Base-by-base conservation (phyloP, 2,113 vertebrate genomes). In the Callorhinus ursinus region DNA sequence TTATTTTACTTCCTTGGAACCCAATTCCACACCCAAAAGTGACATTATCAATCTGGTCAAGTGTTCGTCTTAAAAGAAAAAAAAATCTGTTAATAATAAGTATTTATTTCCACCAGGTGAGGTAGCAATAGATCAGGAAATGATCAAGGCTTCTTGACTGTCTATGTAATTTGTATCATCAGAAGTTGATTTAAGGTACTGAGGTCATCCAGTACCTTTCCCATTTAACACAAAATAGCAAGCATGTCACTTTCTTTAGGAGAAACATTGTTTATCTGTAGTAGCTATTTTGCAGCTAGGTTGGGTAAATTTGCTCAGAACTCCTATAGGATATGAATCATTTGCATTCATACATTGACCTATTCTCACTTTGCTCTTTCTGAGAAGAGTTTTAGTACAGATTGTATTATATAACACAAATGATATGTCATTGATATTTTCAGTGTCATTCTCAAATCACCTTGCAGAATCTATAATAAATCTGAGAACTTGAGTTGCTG, bases 301-400 rank as follows among this genome's bases (percentile, higher is more conserved):
- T 98, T 97, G 79, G 90, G 93, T 97, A 97, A 98, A 98, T 98
- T 97, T 92, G 96, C 97, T 98, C 91, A 4, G 51, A 96, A 98
- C 98, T 98, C 98, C 98, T 97, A 98, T 98, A 98, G 98, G 97
- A 98, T 98, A 15, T 98, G 98, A 99, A 98, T 99, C 98, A 99
- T 51, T 97, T 98, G 97, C 92, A 97, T 24, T 98, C 97, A 98
- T 97, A 98, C 95, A 95, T 93, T 98, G 93, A 90, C 95, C 1
- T 95, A 42, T 97, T 98, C 96, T 98, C 94, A 96, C 87, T 93
- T 98, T 95, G 97, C 94, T 95, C 97, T 98, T 97, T 97, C 91
- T 97, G 57, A 31, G 77, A 97, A 95, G 82, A 96, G 90, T 95
- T 96, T 97, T 98, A 77, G 96, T 65, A 93, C 85, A 97, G 95